Conservation (phyloP, 2,888 invertebrate genomes). For the Cataglyphis altisquamis region DNA sequence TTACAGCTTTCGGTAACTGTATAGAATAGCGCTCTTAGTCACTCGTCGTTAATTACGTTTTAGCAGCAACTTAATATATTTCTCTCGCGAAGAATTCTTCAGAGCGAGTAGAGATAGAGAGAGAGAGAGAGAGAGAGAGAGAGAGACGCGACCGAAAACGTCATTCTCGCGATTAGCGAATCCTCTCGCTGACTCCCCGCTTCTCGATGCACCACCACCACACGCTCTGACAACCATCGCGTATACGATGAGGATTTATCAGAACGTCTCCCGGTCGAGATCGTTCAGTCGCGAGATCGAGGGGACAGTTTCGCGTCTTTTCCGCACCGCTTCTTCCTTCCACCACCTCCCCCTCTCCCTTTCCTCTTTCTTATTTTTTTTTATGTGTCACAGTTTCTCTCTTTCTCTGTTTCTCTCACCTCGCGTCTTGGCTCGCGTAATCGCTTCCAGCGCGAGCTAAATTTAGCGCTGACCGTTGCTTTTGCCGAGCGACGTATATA, state of each 20-base stretch:
- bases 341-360: background rate
- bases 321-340: background rate
- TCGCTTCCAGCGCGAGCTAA: slow-evolving; percentile 65
- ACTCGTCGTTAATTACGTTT: background rate
- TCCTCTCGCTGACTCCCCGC: background rate
- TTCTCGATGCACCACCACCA: background rate
- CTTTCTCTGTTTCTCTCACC: slow-evolving; percentile 11
- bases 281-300: slow-evolving; percentile 24
- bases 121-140: too few relatives aligned
- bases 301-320: background rate
- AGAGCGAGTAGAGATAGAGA: background rate
- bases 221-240: background rate
- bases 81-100: background rate
- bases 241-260: slow-evolving; percentile 11
- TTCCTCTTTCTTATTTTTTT: background rate
- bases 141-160: background rate
- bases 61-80: background rate
- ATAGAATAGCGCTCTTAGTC: background rate
- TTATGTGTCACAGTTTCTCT: background rate
- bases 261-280: background rate
- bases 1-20: too few relatives aligned
- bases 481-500: slow-evolving; percentile 42
- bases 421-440: slow-evolving; percentile 38
- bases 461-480: slow-evolving; percentile 72
- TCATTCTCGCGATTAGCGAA: slow-evolving; percentile 29